Evolutionary conservation across 2,797 vertebrate genomes (phyloP).

Genomic region (Streptopelia turtur): DNA sequence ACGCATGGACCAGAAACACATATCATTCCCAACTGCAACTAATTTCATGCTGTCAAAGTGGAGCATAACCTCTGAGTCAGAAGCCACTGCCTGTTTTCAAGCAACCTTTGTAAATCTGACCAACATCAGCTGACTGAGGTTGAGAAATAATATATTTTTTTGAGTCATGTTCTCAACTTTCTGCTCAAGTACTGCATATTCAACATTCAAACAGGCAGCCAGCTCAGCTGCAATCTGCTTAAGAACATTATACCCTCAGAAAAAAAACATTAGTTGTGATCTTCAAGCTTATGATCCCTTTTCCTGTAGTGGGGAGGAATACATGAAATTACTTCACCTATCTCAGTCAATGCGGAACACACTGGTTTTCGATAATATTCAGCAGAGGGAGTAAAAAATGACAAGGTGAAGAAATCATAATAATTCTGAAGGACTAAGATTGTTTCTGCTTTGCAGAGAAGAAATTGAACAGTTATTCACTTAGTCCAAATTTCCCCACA

Average conservation of each 20-base stretch:
- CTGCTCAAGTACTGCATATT: not conserved
- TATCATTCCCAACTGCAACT: not conserved
- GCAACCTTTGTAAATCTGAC: not conserved
- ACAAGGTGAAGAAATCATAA: not conserved
- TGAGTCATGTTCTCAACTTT: not conserved
- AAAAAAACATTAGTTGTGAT: not conserved
- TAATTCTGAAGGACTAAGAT: not conserved
- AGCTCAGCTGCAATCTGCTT: not conserved
- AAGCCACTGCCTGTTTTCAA: not conserved
- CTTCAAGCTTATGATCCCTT: not conserved
- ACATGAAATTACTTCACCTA: not conserved
- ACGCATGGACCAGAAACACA: not conserved
- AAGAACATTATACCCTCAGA: not conserved
- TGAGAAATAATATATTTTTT: not conserved
- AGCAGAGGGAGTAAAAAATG: not conserved
- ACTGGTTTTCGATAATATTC: not conserved
- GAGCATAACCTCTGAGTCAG: conserved; percentile 4
- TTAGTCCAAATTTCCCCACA: not conserved
- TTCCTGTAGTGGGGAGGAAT: not conserved
- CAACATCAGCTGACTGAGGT: not conserved
- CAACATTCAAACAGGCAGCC: not conserved
- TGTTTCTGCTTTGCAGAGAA: not conserved
- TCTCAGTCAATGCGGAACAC: not conserved
- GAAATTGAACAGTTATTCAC: accelerated
- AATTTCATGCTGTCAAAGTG: not conserved